A percentile compares a stretch with the other conserved stretches of the same genome.
These are phyloP conservation scores for Protomyctophum bolini DNA, from an alignment of 2,113 vertebrate species.

Conservation along the genomic window DNA sequence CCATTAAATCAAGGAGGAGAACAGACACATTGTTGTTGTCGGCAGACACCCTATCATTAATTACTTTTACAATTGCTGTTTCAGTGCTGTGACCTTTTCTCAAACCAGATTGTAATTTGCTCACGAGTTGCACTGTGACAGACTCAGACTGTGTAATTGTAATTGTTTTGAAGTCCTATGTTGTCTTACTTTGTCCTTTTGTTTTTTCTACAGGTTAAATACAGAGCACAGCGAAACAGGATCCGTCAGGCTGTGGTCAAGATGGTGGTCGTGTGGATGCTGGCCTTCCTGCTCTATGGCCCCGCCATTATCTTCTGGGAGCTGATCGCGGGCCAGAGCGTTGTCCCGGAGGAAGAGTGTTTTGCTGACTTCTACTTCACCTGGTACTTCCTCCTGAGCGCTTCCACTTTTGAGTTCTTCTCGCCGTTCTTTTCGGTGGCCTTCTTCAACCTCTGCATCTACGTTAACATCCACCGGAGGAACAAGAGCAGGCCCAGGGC, in stretches of 20 bases:
- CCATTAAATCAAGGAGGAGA: no score
- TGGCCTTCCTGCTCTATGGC: constrained; percentile 88
- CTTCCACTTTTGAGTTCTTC: constrained; percentile 89
- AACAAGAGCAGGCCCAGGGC: constrained; percentile 60
- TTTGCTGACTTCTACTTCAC: constrained; percentile 80
- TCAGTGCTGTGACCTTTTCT: no score
- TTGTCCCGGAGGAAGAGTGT: constrained; percentile 79
- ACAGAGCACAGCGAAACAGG: constrained; percentile 80
- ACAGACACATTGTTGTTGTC: no score
- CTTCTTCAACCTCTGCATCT: constrained; percentile 89
- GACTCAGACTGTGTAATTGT: no score
- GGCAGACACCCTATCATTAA: no score
- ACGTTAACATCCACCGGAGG: constrained; percentile 83
- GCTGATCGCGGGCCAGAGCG: constrained; percentile 58
- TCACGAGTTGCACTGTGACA: no score
- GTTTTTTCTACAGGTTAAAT: constrained; percentile 79
- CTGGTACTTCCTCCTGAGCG: constrained; percentile 85
- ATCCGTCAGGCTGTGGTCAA: constrained; percentile 74
- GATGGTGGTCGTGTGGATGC: constrained; percentile 85
- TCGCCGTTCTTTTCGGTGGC: constrained; percentile 83
- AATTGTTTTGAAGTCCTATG: background rate
- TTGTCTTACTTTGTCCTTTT: no score
- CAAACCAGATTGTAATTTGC: no score
- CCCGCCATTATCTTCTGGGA: constrained; percentile 87
- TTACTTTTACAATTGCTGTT: no score